Percentiles rank a stretch among this genome's conserved stretches.
phyloP scores from a whole-genome alignment of 1,140 invertebrate genomes.

The Neotoxoptera formosana region DNA sequence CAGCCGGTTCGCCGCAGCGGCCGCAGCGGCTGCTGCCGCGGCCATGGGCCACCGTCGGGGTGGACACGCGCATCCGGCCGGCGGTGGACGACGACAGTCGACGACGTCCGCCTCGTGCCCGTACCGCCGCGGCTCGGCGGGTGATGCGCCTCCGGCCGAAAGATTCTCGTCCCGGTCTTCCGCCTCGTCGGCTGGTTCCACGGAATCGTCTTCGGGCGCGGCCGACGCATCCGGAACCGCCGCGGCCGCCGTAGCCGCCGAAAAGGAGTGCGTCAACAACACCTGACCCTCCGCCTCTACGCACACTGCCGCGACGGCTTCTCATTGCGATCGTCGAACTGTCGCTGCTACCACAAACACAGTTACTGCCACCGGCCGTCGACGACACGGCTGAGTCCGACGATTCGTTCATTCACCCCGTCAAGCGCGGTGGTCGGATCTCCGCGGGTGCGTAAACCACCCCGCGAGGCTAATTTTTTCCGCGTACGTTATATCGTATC shows the following conservation, averaged over 20 bases:
- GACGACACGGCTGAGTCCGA: neutral
- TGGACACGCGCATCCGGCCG: neutral
- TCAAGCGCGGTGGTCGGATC: neutral
- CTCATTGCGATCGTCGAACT: neutral
- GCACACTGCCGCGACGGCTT: neutral
- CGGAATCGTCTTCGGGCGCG: conserved; percentile 1
- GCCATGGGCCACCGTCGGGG: neutral
- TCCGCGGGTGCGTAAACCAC: neutral
- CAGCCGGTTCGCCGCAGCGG: conserved; percentile 59
- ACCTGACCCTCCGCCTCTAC: conserved; percentile 29
- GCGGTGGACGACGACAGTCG: conserved; percentile 23
- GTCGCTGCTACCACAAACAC: neutral
- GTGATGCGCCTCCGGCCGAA: neutral
- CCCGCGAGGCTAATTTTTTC: neutral
- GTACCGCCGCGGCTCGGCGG: neutral
- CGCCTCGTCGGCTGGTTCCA: conserved; percentile 47
- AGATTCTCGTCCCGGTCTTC: conserved; percentile 46
- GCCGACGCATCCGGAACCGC: neutral
- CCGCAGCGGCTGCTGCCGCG: conserved; percentile 11
- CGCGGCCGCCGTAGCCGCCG: neutral
- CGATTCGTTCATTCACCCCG: neutral
- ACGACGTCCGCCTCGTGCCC: neutral
- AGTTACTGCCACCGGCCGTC: neutral
- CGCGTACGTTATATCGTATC: neutral
- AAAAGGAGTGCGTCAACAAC: conserved; percentile 35